Percentiles rank a stretch among this genome's conserved stretches.
Conservation (phyloP, 2,888 invertebrate genomes). For the Willowsia nigromaculata region DNA sequence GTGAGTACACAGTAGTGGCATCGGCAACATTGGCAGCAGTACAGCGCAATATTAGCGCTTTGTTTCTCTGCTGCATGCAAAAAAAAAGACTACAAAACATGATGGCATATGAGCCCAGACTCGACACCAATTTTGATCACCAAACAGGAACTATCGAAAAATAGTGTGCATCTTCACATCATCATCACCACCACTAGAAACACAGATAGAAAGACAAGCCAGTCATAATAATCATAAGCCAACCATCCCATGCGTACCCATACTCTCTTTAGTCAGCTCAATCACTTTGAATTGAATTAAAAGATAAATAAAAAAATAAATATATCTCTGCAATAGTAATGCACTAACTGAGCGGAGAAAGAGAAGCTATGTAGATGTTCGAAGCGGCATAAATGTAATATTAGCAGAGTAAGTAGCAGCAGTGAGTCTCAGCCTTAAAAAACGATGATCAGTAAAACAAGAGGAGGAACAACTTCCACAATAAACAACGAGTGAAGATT, state of each 20-base stretch:
- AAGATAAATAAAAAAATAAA: background rate
- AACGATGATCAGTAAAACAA: slow-evolving; percentile 1
- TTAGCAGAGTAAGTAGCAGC: background rate
- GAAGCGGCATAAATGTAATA: too few relatives aligned
- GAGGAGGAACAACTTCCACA: slow-evolving; percentile 61
- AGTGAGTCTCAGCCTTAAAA: background rate
- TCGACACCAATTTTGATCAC: slow-evolving; percentile 72
- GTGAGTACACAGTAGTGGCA: background rate
- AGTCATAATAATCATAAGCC: background rate
- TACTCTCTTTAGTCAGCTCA: background rate
- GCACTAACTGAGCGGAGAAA: background rate
- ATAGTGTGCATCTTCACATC: slow-evolving; percentile 8
- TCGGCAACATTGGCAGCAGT: too few relatives aligned
- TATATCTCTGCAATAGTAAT: background rate
- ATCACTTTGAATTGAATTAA: slow-evolving; percentile 47
- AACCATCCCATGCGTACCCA: background rate
- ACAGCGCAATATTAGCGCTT: background rate
- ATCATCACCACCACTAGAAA: background rate
- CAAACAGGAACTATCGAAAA: slow-evolving; percentile 73
- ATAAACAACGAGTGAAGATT: slow-evolving; percentile 52
- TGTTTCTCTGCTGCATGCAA: background rate
- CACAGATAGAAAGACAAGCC: background rate
- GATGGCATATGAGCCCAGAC: slow-evolving; percentile 32
- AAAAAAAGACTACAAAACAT: background rate
- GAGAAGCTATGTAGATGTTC: too few relatives aligned